A percentile compares a stretch with the other conserved stretches of the same genome.
Conservation (phyloP, 2,113 vertebrate species). For the Lepisosteus oculatus region DNA sequence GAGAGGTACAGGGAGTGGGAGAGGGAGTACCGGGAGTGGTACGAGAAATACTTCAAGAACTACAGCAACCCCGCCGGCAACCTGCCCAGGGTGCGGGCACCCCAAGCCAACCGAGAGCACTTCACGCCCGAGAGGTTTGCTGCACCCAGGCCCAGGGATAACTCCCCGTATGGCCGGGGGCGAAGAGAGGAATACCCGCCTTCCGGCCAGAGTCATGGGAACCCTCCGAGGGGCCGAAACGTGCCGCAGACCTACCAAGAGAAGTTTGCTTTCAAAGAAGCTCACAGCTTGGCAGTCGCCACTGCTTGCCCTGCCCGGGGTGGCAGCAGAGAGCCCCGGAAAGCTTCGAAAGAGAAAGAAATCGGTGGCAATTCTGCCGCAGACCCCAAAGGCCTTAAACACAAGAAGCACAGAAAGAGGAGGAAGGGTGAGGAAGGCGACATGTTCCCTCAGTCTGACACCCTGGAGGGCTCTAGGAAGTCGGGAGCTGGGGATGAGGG, state of each 20-base stretch:
- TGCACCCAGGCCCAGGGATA: conserved; percentile 65
- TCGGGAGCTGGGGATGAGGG: conserved; percentile 53
- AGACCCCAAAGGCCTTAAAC: conserved; percentile 67
- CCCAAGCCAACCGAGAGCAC: conserved; percentile 64
- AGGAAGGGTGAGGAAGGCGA: conserved; percentile 84
- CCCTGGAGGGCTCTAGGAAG: conserved; percentile 63
- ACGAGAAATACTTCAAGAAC: conserved; percentile 85
- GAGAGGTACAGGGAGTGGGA: conserved; percentile 88
- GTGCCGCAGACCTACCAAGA: conserved; percentile 60
- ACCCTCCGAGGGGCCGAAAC: conserved; percentile 49
- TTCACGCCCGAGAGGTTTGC: conserved; percentile 72
- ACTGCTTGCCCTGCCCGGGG: conserved; percentile 8
- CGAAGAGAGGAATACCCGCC: conserved; percentile 60
- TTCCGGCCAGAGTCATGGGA: conserved; percentile 55
- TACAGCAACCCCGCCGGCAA: conserved; percentile 66
- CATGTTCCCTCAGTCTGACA: conserved; percentile 56
- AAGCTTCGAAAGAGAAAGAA: conserved; percentile 61
- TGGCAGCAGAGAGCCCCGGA: conserved; percentile 58
- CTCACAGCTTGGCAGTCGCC: conserved; percentile 51
- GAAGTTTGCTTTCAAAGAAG: conserved; percentile 62
- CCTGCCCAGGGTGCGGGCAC: conserved; percentile 60
- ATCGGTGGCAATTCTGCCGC: conserved; percentile 47
- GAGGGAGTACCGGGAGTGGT: conserved; percentile 88
- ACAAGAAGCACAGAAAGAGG: conserved; percentile 80
- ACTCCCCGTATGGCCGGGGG: conserved; percentile 76